A percentile compares a stretch with the other conserved stretches of the same genome.
phyloP scores from a whole-genome alignment of 2,797 vertebrate species.

The Hipposideros larvatus region DNA sequence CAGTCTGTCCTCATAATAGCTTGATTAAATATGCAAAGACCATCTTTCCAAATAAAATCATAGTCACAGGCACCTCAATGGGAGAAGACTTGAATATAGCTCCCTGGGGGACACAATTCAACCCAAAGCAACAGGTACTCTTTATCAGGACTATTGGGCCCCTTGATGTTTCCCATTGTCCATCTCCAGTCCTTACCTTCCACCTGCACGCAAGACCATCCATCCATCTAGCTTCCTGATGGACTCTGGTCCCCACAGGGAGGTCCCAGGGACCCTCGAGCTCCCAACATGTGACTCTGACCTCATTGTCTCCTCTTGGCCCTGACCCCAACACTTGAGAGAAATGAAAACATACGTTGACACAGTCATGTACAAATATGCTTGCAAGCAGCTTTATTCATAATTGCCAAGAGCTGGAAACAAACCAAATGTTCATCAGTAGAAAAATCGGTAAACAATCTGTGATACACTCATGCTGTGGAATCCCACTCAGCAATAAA shows the following conservation, averaged over 20 bases:
- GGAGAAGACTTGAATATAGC: background rate
- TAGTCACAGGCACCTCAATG: too few species aligned
- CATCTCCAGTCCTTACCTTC: background rate
- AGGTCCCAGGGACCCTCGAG: background rate
- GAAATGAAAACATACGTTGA: background rate
- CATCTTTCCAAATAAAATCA: background rate
- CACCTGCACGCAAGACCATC: background rate
- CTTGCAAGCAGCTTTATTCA: background rate
- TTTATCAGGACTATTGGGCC: background rate
- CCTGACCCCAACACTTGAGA: background rate
- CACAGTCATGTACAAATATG: too few species aligned
- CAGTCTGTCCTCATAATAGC: background rate
- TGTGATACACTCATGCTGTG: background rate
- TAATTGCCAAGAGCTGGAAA: background rate
- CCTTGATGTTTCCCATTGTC: background rate
- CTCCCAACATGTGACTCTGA: background rate
- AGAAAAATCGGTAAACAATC: background rate
- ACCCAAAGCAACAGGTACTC: background rate
- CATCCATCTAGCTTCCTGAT: background rate
- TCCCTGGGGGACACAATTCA: background rate
- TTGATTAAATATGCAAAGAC: background rate
- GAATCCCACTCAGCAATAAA: background rate
- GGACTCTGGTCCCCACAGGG: background rate
- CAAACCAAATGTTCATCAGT: background rate
- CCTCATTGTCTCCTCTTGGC: background rate